Evolutionary conservation across 2,797 vertebrate species (phyloP).

Genomic region (Pogonophryne albipinna): DNA sequence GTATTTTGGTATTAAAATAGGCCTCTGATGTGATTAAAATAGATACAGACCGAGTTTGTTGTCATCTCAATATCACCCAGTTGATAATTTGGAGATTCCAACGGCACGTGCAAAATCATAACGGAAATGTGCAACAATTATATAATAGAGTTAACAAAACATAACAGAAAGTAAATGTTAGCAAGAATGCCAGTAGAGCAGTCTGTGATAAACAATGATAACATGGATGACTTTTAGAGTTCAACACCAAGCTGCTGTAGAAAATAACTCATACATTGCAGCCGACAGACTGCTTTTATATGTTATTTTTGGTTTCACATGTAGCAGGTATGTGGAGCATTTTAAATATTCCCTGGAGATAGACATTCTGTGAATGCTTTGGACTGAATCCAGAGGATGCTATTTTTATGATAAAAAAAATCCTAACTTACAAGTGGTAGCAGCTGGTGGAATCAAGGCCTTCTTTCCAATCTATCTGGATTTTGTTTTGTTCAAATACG

Average conservation of each 20-base stretch:
- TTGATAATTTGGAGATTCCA: background rate
- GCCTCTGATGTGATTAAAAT: background rate
- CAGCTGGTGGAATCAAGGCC: background rate
- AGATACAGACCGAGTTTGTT: background rate
- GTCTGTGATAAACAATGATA: background rate
- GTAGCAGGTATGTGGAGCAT: background rate
- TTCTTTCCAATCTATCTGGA: background rate
- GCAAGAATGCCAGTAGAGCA: background rate
- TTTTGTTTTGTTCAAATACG: too few species aligned
- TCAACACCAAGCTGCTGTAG: background rate
- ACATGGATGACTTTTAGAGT: background rate
- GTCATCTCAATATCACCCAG: background rate
- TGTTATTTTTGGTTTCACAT: background rate
- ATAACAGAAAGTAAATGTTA: background rate
- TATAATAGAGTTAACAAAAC: conserved; percentile 2
- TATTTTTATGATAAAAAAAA: background rate
- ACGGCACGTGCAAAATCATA: background rate
- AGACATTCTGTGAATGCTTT: too few species aligned
- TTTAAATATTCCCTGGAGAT: background rate
- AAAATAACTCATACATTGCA: too few species aligned
- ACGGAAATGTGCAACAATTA: background rate
- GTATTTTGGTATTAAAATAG: background rate
- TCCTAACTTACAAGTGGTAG: background rate
- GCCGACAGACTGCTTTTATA: too few species aligned
- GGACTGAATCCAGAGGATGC: background rate